Conservation (phyloP, 2,888 invertebrate species). For the Resseliella maxima region DNA sequence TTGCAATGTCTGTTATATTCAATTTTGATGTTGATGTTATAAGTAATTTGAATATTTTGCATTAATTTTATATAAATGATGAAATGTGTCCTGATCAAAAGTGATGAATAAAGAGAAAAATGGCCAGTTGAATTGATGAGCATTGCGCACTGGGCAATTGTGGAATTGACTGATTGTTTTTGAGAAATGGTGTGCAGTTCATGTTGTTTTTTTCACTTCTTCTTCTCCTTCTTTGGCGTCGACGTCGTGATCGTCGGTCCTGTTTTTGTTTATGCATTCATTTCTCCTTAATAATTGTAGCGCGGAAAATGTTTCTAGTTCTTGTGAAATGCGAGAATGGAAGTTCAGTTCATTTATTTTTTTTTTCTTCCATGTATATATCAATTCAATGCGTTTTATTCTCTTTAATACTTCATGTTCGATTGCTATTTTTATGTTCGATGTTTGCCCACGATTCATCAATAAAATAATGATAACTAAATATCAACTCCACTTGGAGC, state of each 20-base stretch:
- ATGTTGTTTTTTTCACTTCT: neutral
- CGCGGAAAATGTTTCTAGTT: neutral
- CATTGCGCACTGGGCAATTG: neutral
- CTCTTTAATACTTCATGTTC: neutral
- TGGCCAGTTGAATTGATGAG: neutral
- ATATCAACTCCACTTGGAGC: conserved; percentile 27
- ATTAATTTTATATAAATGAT: conserved; percentile 17
- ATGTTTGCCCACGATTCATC: conserved; percentile 34
- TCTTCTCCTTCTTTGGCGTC: neutral
- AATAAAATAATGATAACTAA: neutral
- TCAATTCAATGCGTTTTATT: neutral
- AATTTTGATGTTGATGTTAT: conserved; percentile 20
- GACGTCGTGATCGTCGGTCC: no score
- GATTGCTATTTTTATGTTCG: conserved; percentile 25
- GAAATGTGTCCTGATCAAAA: neutral
- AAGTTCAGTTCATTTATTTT: neutral
- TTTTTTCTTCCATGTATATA: neutral
- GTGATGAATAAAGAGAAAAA: conserved; percentile 3
- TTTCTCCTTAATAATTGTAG: neutral
- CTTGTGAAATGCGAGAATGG: neutral
- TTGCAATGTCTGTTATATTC: neutral
- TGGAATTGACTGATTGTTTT: conserved; percentile 11
- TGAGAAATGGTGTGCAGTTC: neutral
- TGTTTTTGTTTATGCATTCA: no score
- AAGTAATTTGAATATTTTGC: neutral